Base-by-base conservation (phyloP, 2,888 invertebrate species). In the Eupithecia dodoneata region DNA sequence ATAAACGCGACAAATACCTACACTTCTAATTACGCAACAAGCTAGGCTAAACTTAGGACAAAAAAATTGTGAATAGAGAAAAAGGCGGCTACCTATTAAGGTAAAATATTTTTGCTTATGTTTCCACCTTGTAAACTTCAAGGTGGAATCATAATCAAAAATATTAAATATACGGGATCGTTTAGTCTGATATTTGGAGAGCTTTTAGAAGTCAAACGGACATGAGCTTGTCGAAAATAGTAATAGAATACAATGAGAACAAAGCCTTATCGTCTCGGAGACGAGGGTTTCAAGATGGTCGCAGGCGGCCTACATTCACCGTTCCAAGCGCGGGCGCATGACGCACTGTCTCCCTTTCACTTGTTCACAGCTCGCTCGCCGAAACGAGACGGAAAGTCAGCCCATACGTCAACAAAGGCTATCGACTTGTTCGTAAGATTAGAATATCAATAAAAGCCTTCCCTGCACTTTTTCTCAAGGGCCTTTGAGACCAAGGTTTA, bases 301-400 rank as follows among this genome's bases (percentile, higher is more conserved):
- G 92, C 86, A 87, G 86, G 87, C 93, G 94, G 92, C 94, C 94
- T 94, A 95, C 94, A 94, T 94, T 94, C 93, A 92, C 93, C 88
- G 89, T 92, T 90, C 92, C 91, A 91, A 89, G 91, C 90, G 90
- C 90, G 89, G 84, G 90, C 91, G 92, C 90, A 88, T 88, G 83
- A 83, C 80, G 76, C 75, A 79, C 87, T 84, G 80, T 91, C 92
- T 91, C 90, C 87, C 89, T 91, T 90, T 90, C 89, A 88, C 90
- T 84, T 85, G 71, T 78, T 67, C 52, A 79, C 72, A 76, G 79
- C 77, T 76, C 66, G 77, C 73, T 79, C 75, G 88, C 80, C 71
- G 70, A 88, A 92, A 81, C 80, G 88, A 83, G 89, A 92, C 84
- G 83, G 82, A 80, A 80, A 78, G 84, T 81, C 73, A 67, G 73